Evolutionary conservation across 2,797 vertebrate genomes (phyloP).

Genomic region (Meriones psammophilus): DNA sequence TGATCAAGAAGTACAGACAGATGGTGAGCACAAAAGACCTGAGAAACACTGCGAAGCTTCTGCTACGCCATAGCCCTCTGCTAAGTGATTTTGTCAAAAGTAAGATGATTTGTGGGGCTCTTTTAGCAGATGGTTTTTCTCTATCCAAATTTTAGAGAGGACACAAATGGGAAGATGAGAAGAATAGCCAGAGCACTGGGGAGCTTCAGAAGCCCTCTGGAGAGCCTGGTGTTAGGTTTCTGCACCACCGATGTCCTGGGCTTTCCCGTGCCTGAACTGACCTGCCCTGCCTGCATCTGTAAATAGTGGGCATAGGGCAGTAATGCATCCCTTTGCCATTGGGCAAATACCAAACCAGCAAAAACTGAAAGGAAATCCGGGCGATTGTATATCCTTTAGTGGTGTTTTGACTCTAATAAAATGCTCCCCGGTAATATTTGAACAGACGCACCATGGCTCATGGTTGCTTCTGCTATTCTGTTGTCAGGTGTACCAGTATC

Average conservation of each 20-base stretch:
- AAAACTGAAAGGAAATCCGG: neutral
- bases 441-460: neutral
- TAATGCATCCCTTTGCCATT: neutral
- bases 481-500: neutral
- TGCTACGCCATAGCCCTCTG: neutral
- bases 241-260: neutral
- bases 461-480: neutral
- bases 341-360: slow-evolving; percentile 26
- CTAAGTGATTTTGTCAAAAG: slow-evolving; percentile 3
- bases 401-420: slow-evolving; percentile 19
- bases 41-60: slow-evolving; percentile 11
- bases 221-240: slow-evolving; percentile 6
- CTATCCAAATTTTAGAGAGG: neutral
- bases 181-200: neutral
- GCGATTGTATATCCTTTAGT: neutral
- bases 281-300: neutral
- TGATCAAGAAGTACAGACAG: neutral
- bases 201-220: neutral
- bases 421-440: neutral
- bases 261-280: neutral
- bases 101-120: neutral
- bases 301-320: neutral
- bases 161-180: neutral
- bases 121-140: neutral
- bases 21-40: neutral